Evolutionary conservation across 2,113 vertebrate genomes (phyloP), one percentile per base, ranked within the genome.

Genomic region (Leptosomus discolor): DNA sequence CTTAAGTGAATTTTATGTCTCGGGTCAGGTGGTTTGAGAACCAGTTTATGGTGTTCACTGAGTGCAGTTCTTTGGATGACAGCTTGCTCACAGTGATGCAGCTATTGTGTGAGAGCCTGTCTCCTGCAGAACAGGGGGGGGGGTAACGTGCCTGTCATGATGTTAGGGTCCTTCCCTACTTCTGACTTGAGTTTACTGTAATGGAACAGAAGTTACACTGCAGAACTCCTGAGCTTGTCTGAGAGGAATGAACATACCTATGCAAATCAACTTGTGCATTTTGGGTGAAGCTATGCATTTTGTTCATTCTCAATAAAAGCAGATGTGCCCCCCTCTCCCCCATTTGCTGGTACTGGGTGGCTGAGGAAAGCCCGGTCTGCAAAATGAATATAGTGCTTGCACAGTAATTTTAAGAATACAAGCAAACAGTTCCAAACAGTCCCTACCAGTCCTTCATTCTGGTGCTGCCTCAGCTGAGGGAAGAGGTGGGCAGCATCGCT

Each of bases 111-210:
- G 36, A 3, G 18, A 60, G 58, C 13, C 1, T 1, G 0, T 34
- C 64, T 68, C 56, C 57, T 57, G 76, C 61, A 9, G 21, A 12
- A 1, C 30, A 15, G 51, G 2, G 41, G 20, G 51, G n/a, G 34
- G 24, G 16, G 63, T 2, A 8, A 5, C 0, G 1, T 2, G 5
- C 15, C 57, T 22, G 7, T 11, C 6, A 1, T 0, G 5, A 3
- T 11, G 7, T 3, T 18, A 4, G 17, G 32, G 5, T 54, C 46
- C 57, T 50, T 27, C 54, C 16, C 3, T 1, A 8, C 34, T 54
- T 45, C 61, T 11, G 26, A 3, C 30, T 45, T 11, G 2, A 32
- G 30, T 26, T 61, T 19, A 2, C 26, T 23, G 26, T 12, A 8
- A 8, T 8, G 5, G 11, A 26, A 19, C 9, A 34, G 36, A 9